Base-by-base conservation (phyloP, 2,113 vertebrate species). In the Corythoichthys intestinalis region DNA sequence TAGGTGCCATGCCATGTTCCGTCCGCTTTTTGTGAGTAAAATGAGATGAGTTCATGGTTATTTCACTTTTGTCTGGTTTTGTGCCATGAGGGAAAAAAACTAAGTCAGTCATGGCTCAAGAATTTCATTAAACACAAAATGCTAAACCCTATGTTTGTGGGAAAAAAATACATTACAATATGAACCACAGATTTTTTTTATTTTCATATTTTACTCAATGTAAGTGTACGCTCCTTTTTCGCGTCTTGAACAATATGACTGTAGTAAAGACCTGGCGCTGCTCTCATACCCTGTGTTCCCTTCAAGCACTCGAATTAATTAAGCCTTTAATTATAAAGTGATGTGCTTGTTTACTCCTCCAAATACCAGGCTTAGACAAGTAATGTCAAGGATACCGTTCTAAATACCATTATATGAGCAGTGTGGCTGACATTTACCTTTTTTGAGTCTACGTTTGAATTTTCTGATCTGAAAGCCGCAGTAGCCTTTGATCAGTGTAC, bases 241-340 rank as follows among this genome's bases (percentile, higher is more conserved):
- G 17, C 15, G 3, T 62, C 17, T 39, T 37, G 11, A 4, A 62
- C 20, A 62, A 6, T 49, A 37, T 60, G 28, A 66, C 53, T 37
- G 17, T 17, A 38, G 28, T 73, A 62, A 82, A 59, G 69, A 74
- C 68, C 66, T 69, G 57, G 41, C 57, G 61, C 70, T 70, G 50
- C 70, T 67, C 65, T 67, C 56, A 11, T 13, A 79, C 75, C 65
- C 52, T 8, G 0, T 83, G 74, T 73, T 74, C 66, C 57, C 75
- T 70, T 83, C 68, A 78, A 81, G 74, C 68, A 76, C 81, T 85
- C 80, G 66, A 84, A 74, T 70, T 85, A 83, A 87, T 86, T 83
- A 83, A 83, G 76, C 79, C 73, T 76, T 50, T 85, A 76, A 83
- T 87, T 86, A 85, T 71, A 77, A 59, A 59, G 73, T 14, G 41